Evolutionary conservation across 1,140 invertebrate genomes (phyloP).

Genomic region (Parapsyche elsis): DNA sequence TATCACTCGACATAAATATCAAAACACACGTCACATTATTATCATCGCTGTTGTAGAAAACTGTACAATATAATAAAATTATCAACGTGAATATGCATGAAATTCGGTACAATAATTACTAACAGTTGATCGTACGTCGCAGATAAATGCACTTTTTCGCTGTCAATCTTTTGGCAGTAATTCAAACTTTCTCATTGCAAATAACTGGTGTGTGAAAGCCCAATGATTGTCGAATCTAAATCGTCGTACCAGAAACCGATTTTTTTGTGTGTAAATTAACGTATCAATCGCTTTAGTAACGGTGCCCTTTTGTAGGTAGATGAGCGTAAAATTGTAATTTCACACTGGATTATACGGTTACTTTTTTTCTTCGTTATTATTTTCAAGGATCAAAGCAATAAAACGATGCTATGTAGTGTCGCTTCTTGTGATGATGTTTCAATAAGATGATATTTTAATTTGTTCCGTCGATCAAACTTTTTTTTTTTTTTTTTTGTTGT

Average conservation of each 20-base stretch:
- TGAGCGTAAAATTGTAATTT: slow-evolving; percentile 38
- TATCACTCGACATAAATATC: slow-evolving; percentile 3
- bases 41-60: too few species aligned
- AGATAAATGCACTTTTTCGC: not conserved
- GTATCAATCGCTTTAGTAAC: slow-evolving; percentile 16
- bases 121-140: not conserved
- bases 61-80: too few species aligned
- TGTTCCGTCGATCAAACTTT: not conserved
- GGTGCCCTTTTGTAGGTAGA: slow-evolving; percentile 4
- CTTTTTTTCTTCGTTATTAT: slow-evolving; percentile 8
- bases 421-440: not conserved
- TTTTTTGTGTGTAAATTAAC: not conserved
- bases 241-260: too few species aligned
- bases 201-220: too few species aligned
- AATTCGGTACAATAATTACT: not conserved
- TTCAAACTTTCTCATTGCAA: too few species aligned
- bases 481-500: not conserved
- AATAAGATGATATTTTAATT: not conserved
- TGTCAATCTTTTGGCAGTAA: too few species aligned
- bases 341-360: slow-evolving; percentile 34
- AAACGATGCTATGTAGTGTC: not conserved
- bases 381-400: slow-evolving; percentile 5
- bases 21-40: too few species aligned
- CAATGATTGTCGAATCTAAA: too few species aligned
- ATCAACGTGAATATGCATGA: too few species aligned